These are phyloP conservation scores for Antechinus flavipes DNA, from an alignment of 2,113 vertebrate genomes.

Conservation along the genomic window DNA sequence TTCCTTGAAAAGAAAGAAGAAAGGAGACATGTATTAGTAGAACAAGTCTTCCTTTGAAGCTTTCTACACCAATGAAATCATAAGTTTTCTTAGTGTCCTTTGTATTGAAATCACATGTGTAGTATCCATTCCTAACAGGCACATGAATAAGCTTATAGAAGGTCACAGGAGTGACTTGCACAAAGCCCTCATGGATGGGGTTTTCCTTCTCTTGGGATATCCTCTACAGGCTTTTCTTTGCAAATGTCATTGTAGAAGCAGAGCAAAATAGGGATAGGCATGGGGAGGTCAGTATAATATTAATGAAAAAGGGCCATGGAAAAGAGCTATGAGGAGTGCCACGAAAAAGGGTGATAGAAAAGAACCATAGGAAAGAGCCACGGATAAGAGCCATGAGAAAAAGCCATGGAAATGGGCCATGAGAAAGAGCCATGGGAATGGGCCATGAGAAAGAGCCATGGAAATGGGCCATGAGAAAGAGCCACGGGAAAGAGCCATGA, in stretches of 20 bases:
- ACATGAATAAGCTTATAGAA: not conserved
- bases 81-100: not conserved
- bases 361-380: too few relatives aligned
- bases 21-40: not conserved
- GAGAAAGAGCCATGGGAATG: too few relatives aligned
- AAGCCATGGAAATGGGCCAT: too few relatives aligned
- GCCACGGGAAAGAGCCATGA: too few relatives aligned
- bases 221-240: not conserved
- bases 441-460: too few relatives aligned
- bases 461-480: too few relatives aligned
- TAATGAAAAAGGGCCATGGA: not conserved
- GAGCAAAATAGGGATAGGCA: not conserved
- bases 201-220: not conserved
- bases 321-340: too few relatives aligned
- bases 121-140: not conserved
- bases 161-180: not conserved
- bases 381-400: too few relatives aligned
- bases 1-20: not conserved
- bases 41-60: not conserved
- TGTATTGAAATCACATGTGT: not conserved
- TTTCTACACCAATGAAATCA: not conserved
- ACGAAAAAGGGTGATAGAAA: too few relatives aligned
- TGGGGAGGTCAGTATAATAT: not conserved
- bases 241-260: not conserved
- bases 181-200: not conserved